Percentiles rank a stretch among this genome's conserved stretches.
Conservation (phyloP, 2,113 vertebrate species). For the Podiceps cristatus region DNA sequence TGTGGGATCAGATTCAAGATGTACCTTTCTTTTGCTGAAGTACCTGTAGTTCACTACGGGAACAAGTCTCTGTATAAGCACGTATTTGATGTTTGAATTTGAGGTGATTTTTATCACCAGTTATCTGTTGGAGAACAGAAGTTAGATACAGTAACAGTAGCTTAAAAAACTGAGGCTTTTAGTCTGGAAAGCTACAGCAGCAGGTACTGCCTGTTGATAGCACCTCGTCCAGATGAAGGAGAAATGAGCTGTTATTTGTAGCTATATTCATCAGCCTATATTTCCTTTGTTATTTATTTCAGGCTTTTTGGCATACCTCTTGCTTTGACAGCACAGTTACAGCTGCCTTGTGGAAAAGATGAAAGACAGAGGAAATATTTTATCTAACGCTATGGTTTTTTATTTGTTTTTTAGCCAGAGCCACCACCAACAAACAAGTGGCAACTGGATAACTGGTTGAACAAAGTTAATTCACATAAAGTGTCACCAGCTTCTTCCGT, state of each 20-base stretch:
- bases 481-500: conserved; percentile 93
- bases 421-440: conserved; percentile 94
- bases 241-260: background rate
- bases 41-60: background rate
- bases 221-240: background rate
- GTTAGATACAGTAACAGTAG: background rate
- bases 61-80: background rate
- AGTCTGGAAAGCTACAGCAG: background rate
- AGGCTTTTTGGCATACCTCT: background rate
- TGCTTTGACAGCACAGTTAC: background rate
- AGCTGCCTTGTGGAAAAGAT: background rate
- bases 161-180: background rate
- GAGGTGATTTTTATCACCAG: background rate
- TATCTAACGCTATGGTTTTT: background rate
- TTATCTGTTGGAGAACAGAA: background rate
- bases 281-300: background rate
- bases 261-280: fast-evolving
- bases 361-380: background rate
- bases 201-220: background rate
- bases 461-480: conserved; percentile 91
- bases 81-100: background rate
- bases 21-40: background rate
- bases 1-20: fast-evolving
- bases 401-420: conserved; percentile 84
- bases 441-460: conserved; percentile 98